These are phyloP conservation scores for Calycopis cecrops DNA, from an alignment of 1,140 invertebrate species.

Conservation along the genomic window DNA sequence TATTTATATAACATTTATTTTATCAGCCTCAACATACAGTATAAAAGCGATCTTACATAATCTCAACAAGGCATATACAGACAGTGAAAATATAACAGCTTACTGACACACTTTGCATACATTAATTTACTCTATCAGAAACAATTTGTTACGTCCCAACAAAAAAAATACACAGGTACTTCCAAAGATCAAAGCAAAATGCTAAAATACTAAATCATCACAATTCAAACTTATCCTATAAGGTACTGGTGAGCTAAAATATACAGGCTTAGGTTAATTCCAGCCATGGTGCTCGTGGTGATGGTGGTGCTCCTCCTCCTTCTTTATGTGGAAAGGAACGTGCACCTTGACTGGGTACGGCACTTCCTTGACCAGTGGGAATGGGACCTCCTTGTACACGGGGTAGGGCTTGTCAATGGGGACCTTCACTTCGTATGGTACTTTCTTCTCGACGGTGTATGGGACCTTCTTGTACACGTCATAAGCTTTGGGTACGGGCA, in stretches of 20 bases:
- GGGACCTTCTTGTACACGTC: conserved; percentile 83
- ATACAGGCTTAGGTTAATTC: conserved; percentile 41
- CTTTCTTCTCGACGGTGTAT: conserved; percentile 83
- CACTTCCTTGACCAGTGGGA: conserved; percentile 84
- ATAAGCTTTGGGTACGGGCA: conserved; percentile 87
- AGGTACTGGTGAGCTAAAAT: conserved; percentile 57
- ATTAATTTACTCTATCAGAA: conserved; percentile 7
- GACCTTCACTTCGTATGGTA: conserved; percentile 85
- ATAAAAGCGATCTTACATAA: conserved; percentile 42
- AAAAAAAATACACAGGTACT: conserved; percentile 34
- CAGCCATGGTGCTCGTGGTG: conserved; percentile 51
- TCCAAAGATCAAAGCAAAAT: conserved; percentile 33
- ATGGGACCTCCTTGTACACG: conserved; percentile 83
- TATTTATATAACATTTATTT: conserved; percentile 42
- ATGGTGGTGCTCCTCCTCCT: conserved; percentile 52
- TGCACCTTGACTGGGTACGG: conserved; percentile 84
- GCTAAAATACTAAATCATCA: conserved; percentile 69
- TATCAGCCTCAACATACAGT: conserved; percentile 63
- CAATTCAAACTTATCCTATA: conserved; percentile 69
- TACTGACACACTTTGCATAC: conserved; percentile 54
- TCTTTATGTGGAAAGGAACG: conserved; percentile 71
- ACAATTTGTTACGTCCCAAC: conserved; percentile 17
- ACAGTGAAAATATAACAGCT: conserved; percentile 49
- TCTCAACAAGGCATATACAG: conserved; percentile 62
- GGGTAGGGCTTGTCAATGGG: conserved; percentile 86